Base-by-base conservation (phyloP, 2,888 invertebrate genomes). In the Capitulum mitella region DNA sequence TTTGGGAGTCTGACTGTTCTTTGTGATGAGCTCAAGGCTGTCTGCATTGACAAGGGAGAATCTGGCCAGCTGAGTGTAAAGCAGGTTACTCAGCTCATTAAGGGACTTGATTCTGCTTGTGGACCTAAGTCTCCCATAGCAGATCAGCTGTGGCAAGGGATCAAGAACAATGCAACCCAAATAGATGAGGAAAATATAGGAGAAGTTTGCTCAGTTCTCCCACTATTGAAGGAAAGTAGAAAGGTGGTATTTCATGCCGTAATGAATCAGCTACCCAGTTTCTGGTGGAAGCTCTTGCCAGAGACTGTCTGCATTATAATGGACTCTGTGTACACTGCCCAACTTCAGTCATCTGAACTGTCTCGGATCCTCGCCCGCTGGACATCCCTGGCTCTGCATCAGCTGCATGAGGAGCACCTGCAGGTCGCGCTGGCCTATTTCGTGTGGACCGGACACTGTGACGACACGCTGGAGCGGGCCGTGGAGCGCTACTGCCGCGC, bases 111-210 rank as follows among this genome's bases (percentile, higher is more conserved):
- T 22, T 37, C 70, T 5, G 40, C 40, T 37, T 19, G 40, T 40
- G 70, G 70, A 8, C 37, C 70, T 2, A 70, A 40, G 26, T 70
- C 70, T 14, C 1, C 22, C 6, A 40, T 70, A 12, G 87, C 90
- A 79, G 91, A 92, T 82, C 89, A 89, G 83, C 84, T 92, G 64
- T 92, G 92, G 92, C 86, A 89, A 79, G 91, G 90, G 19, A 88
- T 92, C 82, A 85, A 88, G 34, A 89, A 88, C 80, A 88, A 87
- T 79, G 88, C 90, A 82, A 84, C 86, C 54, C 88, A 89, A 46
- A 90, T 92, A 64, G 85, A 88, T 84, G 88, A 88, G 79, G 85
- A 85, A 14, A 90, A 90, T 83, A 87, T 92, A 79, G 86, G 88
- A 0, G 83, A 87, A 43, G 85, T 91, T 26, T 90, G 90, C 83